Percentiles rank a stretch among this genome's conserved stretches.
These are phyloP conservation scores for Perca flavescens DNA, from an alignment of 2,113 vertebrate genomes.

Conservation along the genomic window DNA sequence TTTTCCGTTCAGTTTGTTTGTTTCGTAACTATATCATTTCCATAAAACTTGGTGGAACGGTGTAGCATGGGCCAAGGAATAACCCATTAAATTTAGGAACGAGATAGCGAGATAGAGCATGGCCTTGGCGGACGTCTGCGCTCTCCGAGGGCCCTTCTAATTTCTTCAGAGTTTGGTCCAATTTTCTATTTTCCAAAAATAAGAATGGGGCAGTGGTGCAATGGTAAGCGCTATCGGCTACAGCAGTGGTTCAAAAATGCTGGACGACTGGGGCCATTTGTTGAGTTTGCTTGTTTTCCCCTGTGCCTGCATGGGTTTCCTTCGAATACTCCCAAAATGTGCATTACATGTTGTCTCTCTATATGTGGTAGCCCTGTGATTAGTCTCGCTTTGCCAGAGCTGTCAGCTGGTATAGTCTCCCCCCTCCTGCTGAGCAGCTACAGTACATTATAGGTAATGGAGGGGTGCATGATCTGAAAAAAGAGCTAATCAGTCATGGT, in stretches of 20 bases:
- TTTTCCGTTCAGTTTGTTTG: too few species aligned
- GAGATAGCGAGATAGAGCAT: too few species aligned
- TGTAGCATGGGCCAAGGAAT: too few species aligned
- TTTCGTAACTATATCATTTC: too few species aligned
- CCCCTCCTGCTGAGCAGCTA: neutral
- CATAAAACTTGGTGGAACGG: too few species aligned
- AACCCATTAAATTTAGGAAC: too few species aligned
- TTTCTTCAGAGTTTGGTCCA: neutral
- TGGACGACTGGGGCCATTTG: neutral
- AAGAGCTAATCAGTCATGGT: constrained; percentile 1
- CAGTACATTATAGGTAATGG: neutral
- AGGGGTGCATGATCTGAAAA: constrained; percentile 3
- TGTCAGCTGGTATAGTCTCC: neutral
- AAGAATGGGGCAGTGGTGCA: neutral
- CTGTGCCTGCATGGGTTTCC: too few species aligned
- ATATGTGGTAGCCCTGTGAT: neutral
- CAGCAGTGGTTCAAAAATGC: neutral
- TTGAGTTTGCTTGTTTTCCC: neutral
- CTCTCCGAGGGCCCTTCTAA: too few species aligned
- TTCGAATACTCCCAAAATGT: neutral
- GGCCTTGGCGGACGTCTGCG: too few species aligned
- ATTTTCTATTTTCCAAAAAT: neutral
- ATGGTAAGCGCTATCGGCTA: neutral
- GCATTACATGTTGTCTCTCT: neutral
- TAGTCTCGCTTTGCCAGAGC: neutral